Evolutionary conservation across 2,888 invertebrate species (phyloP).

Genomic region (Xestia sexstrigata): DNA sequence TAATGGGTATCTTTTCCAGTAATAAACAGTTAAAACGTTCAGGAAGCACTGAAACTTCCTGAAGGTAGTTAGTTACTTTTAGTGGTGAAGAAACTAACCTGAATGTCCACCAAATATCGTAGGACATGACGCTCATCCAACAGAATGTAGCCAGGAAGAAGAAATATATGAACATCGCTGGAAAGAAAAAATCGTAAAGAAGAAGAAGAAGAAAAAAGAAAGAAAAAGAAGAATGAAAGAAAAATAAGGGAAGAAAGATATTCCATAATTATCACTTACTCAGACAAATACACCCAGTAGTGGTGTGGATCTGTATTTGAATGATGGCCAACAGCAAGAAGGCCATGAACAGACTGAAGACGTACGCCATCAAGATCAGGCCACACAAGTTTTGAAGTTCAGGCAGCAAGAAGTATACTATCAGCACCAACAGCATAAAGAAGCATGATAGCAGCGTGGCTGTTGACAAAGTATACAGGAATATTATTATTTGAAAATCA

Average conservation of each 20-base stretch:
- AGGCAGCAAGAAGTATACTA: conserved; percentile 76
- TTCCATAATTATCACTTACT: conserved; percentile 69
- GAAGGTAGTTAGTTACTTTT: not conserved
- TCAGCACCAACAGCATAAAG: conserved; percentile 75
- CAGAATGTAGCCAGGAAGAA: conserved; percentile 83
- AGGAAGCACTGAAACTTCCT: not conserved
- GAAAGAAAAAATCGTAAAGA: conserved; percentile 57
- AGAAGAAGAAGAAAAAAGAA: too few species aligned
- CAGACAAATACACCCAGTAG: conserved; percentile 65
- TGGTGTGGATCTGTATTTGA: conserved; percentile 59
- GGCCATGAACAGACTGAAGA: conserved; percentile 74
- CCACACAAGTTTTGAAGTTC: conserved; percentile 79
- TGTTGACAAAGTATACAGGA: conserved; percentile 53
- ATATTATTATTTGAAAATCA: not conserved
- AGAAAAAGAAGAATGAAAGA: too few species aligned
- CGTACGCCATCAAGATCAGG: conserved; percentile 79
- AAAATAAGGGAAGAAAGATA: not conserved
- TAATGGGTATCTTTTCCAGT: not conserved
- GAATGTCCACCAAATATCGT: conserved; percentile 88
- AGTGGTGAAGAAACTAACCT: conserved; percentile 70
- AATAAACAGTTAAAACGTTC: not conserved
- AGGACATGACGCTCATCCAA: conserved; percentile 88
- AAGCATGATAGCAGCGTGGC: conserved; percentile 74
- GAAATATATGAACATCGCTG: conserved; percentile 79
- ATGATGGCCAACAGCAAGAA: conserved; percentile 74